Conservation (phyloP, 1,140 invertebrate genomes). For the Palaemon carinicauda region DNA sequence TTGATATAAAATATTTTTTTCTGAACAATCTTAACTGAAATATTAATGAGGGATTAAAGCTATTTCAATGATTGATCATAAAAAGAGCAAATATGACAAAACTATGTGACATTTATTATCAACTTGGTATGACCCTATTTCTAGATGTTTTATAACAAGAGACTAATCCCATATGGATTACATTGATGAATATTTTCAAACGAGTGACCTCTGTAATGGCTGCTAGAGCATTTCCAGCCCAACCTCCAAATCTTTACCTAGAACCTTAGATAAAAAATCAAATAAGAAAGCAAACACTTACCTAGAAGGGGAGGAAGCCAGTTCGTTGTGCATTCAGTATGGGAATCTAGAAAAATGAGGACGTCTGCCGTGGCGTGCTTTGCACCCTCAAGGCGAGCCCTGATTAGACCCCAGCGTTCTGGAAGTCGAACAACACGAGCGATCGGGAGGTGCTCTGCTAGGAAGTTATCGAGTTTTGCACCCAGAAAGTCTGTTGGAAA, state of each 20-base stretch:
- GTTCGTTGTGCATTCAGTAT: constrained; percentile 96
- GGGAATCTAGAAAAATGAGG: constrained; percentile 95
- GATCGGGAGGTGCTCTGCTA: constrained; percentile 86
- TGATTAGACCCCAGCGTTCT: constrained; percentile 90
- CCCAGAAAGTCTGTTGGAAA: constrained; percentile 83
- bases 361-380: constrained; percentile 85
- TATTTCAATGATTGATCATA: too few relatives aligned
- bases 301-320: constrained; percentile 91
- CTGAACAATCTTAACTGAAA: not conserved
- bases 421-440: constrained; percentile 85
- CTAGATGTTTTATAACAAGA: too few relatives aligned
- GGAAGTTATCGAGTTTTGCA: constrained; percentile 89
- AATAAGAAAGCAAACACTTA: constrained; percentile 60
- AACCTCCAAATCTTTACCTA: too few relatives aligned
- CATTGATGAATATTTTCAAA: too few relatives aligned
- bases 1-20: not conserved
- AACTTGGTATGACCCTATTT: too few relatives aligned
- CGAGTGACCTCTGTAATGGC: too few relatives aligned
- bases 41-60: too few relatives aligned
- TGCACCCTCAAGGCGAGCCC: constrained; percentile 88
- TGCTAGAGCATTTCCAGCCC: too few relatives aligned
- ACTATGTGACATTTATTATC: too few relatives aligned
- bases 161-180: too few relatives aligned
- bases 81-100: too few relatives aligned
- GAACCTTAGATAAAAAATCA: too few relatives aligned